Conservation (phyloP, 1,140 invertebrate genomes). For the Octopus bimaculoides region DNA sequence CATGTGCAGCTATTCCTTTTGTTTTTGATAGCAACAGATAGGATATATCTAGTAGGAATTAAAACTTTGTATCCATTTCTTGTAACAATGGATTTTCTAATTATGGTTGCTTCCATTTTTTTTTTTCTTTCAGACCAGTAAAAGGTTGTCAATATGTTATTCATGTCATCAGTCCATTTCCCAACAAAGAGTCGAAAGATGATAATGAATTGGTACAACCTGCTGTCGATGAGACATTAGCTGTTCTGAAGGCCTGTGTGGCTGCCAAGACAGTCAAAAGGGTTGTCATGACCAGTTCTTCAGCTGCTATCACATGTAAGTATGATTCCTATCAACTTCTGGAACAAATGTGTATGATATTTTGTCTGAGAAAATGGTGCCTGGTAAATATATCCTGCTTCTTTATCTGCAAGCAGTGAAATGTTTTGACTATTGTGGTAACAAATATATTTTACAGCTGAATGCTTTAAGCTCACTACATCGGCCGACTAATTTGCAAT, state of each 20-base stretch:
- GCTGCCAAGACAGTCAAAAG: slow-evolving; percentile 58
- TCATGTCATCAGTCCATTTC: slow-evolving; percentile 65
- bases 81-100: background rate
- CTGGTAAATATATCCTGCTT: no score
- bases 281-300: slow-evolving; percentile 64
- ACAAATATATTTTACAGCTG: no score
- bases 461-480: no score
- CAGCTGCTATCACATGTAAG: slow-evolving; percentile 61
- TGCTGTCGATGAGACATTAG: slow-evolving; percentile 63
- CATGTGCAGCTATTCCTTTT: no score
- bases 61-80: background rate
- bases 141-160: slow-evolving; percentile 61
- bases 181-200: slow-evolving; percentile 47
- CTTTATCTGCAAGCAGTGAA: no score
- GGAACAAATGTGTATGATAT: background rate
- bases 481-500: no score
- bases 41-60: background rate
- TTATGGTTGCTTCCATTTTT: background rate
- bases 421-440: no score
- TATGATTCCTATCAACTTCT: slow-evolving; percentile 5
- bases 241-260: slow-evolving; percentile 61
- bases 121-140: slow-evolving; percentile 57
- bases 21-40: no score
- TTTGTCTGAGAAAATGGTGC: no score
- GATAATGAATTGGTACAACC: slow-evolving; percentile 61